Evolutionary conservation across 2,797 vertebrate genomes (phyloP).

Genomic region (Orestias chungarensis): DNA sequence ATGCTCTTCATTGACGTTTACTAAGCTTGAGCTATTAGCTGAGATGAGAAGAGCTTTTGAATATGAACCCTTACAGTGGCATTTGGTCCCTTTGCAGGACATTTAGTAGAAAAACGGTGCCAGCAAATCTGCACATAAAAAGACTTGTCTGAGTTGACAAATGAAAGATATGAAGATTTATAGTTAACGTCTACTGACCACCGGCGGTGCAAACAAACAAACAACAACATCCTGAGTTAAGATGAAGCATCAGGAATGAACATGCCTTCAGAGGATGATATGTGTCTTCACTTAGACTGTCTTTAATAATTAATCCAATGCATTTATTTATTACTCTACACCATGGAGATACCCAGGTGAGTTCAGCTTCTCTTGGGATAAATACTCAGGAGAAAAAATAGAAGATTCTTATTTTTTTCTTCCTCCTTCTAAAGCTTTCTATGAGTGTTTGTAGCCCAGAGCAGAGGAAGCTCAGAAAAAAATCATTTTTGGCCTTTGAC

Average conservation of each 20-base stretch:
- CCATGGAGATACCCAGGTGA: conserved; percentile 75
- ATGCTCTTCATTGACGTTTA: background rate
- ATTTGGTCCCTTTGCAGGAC: background rate
- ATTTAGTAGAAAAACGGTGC: background rate
- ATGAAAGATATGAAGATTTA: conserved; percentile 22
- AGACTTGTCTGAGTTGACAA: conserved; percentile 21
- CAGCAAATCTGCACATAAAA: conserved; percentile 1
- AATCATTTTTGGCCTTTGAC: conserved; percentile 71
- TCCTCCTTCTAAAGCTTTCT: conserved; percentile 48
- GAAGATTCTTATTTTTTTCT: conserved; percentile 54
- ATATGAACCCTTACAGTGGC: no score
- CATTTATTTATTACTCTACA: conserved; percentile 75
- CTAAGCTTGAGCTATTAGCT: background rate
- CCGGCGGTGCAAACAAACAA: conserved; percentile 59
- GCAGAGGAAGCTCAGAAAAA: conserved; percentile 66
- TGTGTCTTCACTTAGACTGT: conserved; percentile 77
- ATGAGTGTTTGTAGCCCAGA: conserved; percentile 73
- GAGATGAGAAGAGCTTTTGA: background rate
- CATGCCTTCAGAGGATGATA: conserved; percentile 65
- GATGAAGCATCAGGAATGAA: conserved; percentile 47
- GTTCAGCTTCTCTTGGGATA: conserved; percentile 68
- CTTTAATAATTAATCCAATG: conserved; percentile 80
- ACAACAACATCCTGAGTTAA: conserved; percentile 53
- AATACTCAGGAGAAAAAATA: conserved; percentile 55
- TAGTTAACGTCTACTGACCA: conserved; percentile 41